Evolutionary conservation across 2,113 vertebrate species (phyloP).

Genomic region (Passer domesticus): DNA sequence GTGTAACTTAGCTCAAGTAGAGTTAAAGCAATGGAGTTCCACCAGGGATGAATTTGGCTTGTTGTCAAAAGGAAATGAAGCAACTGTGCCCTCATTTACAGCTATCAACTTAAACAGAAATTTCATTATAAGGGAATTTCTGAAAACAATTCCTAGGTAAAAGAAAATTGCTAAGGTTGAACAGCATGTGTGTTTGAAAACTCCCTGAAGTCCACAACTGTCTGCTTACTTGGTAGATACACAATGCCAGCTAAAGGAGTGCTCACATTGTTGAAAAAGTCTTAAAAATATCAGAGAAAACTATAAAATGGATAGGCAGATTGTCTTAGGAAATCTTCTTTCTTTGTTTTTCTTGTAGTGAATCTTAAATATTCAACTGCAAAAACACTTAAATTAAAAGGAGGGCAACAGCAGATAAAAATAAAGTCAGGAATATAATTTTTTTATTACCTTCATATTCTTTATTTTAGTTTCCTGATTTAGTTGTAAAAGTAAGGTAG

Average conservation of each 20-base stretch:
- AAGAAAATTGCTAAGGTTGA: constrained; percentile 60
- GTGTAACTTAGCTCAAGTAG: constrained; percentile 55
- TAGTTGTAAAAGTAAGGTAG: not conserved
- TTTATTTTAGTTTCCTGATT: not conserved
- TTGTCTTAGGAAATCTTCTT: not conserved
- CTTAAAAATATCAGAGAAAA: constrained; percentile 24
- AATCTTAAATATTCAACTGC: not conserved
- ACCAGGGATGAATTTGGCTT: constrained; percentile 66
- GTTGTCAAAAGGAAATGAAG: constrained; percentile 71
- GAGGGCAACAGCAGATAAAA: not conserved
- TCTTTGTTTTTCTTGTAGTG: not conserved
- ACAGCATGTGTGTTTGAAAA: constrained; percentile 36
- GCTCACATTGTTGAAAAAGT: not conserved
- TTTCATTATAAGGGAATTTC: constrained; percentile 69
- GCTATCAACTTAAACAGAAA: constrained; percentile 67
- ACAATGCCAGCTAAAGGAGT: constrained; percentile 9
- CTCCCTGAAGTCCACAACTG: constrained; percentile 45
- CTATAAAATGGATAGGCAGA: constrained; percentile 3
- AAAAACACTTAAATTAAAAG: not conserved
- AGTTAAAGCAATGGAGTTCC: constrained; percentile 62
- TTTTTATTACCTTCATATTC: not conserved
- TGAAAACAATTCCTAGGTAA: constrained; percentile 66
- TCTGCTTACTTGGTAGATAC: constrained; percentile 37
- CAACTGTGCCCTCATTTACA: constrained; percentile 67
- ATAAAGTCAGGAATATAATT: not conserved